Percentiles rank a stretch among this genome's conserved stretches.
These are phyloP conservation scores for Octopus bimaculoides DNA, from an alignment of 1,140 invertebrate genomes.

Conservation along the genomic window DNA sequence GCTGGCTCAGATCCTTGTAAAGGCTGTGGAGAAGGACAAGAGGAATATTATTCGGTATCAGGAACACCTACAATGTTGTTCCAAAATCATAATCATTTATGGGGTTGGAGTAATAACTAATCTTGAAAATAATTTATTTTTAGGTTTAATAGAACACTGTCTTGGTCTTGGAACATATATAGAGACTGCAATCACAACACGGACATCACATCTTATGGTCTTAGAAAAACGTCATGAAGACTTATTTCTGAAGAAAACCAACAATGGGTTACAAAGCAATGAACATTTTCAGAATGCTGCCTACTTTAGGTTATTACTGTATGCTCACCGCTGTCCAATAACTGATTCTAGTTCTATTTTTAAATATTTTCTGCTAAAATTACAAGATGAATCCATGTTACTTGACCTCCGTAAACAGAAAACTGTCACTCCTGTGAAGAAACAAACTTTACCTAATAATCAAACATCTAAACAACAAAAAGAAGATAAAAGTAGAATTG, in stretches of 20 bases:
- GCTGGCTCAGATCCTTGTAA: too few relatives aligned
- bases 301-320: constrained; percentile 20
- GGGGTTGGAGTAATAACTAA: too few relatives aligned
- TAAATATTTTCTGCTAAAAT: constrained; percentile 24
- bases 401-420: not conserved
- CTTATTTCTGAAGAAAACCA: constrained; percentile 19
- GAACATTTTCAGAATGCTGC: constrained; percentile 19
- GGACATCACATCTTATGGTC: constrained; percentile 23
- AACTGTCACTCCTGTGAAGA: not conserved
- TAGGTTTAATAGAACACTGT: constrained; percentile 24
- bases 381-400: constrained; percentile 13
- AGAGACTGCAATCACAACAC: constrained; percentile 23
- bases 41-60: too few relatives aligned
- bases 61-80: too few relatives aligned
- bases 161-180: constrained; percentile 24
- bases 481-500: not conserved
- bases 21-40: too few relatives aligned
- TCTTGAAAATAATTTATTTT: too few relatives aligned
- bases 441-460: not conserved
- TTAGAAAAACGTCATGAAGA: constrained; percentile 23
- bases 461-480: not conserved
- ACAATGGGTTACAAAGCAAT: constrained; percentile 18
- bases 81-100: too few relatives aligned
- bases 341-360: constrained; percentile 21
- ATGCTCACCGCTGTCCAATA: constrained; percentile 22